Conservation (phyloP, 2,888 invertebrate genomes). For the Hirtodrosophila cameraria region DNA sequence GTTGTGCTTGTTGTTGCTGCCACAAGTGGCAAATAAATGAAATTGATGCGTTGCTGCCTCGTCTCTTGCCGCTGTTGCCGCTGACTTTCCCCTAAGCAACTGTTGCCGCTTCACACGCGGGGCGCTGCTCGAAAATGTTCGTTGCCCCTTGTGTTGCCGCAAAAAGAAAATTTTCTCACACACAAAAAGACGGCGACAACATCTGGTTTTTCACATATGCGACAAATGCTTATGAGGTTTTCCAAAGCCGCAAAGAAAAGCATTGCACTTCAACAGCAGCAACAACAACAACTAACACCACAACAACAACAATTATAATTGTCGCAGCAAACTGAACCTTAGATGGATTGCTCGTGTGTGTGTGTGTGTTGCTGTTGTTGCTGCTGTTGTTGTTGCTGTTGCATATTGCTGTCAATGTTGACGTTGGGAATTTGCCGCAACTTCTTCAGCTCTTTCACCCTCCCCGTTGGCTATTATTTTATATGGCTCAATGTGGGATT, state of each 20-base stretch:
- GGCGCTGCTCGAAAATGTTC: slow-evolving; percentile 29
- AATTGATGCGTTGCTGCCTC: slow-evolving; percentile 64
- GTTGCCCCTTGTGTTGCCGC: slow-evolving; percentile 50
- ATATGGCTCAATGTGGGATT: slow-evolving; percentile 58
- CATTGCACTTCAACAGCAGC: slow-evolving; percentile 31
- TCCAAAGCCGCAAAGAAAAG: slow-evolving; percentile 56
- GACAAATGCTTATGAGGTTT: slow-evolving; percentile 62
- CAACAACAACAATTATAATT: slow-evolving; percentile 66
- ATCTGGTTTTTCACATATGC: slow-evolving; percentile 72
- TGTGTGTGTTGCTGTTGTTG: slow-evolving; percentile 5
- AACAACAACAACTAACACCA: slow-evolving; percentile 13
- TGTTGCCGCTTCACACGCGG: slow-evolving; percentile 62
- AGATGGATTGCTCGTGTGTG: slow-evolving; percentile 52
- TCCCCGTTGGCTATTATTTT: slow-evolving; percentile 44
- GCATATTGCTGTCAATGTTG: slow-evolving; percentile 7
- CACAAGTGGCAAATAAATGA: slow-evolving; percentile 80
- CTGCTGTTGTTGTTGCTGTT: slow-evolving; percentile 24
- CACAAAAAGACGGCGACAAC: slow-evolving; percentile 34
- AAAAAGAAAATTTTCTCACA: slow-evolving; percentile 71
- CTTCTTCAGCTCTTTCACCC: neutral
- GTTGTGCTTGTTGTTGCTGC: slow-evolving; percentile 48
- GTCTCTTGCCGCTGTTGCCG: neutral
- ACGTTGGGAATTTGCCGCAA: slow-evolving; percentile 30
- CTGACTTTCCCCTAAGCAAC: slow-evolving; percentile 57
- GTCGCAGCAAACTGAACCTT: slow-evolving; percentile 60